Evolutionary conservation across 2,113 vertebrate species (phyloP).

Genomic region (Gymnocephalus cernua): DNA sequence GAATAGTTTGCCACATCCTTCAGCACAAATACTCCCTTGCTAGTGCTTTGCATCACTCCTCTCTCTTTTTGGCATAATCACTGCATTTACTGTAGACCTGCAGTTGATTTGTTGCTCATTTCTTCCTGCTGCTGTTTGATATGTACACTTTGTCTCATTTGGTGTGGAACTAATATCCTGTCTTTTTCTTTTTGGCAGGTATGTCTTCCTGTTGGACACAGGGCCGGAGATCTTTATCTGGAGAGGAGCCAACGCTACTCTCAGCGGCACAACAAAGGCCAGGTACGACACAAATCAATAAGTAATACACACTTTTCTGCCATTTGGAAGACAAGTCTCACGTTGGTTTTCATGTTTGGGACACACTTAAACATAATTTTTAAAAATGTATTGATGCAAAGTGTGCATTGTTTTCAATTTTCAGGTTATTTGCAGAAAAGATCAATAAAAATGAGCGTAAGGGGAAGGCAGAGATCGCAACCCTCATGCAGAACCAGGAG

Average conservation of each 20-base stretch:
- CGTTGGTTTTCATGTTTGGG: not conserved
- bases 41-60: not conserved
- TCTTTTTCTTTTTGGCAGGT: constrained; percentile 81
- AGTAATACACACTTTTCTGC: not conserved
- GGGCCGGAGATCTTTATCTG: constrained; percentile 92
- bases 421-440: constrained; percentile 96
- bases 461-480: constrained; percentile 91
- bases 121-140: not conserved
- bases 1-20: not conserved
- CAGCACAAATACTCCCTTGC: not conserved
- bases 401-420: not conserved
- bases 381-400: not conserved
- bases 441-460: constrained; percentile 98
- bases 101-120: not conserved
- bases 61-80: not conserved
- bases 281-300: constrained; percentile 82
- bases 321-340: not conserved
- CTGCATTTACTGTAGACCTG: not conserved
- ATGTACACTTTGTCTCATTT: not conserved
- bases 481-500: constrained; percentile 90
- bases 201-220: constrained; percentile 92
- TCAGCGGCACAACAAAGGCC: constrained; percentile 95
- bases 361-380: not conserved
- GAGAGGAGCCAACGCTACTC: constrained; percentile 92
- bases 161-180: constrained; percentile 10